Conservation (phyloP, 2,888 invertebrate genomes). For the Thereva nobilitata region DNA sequence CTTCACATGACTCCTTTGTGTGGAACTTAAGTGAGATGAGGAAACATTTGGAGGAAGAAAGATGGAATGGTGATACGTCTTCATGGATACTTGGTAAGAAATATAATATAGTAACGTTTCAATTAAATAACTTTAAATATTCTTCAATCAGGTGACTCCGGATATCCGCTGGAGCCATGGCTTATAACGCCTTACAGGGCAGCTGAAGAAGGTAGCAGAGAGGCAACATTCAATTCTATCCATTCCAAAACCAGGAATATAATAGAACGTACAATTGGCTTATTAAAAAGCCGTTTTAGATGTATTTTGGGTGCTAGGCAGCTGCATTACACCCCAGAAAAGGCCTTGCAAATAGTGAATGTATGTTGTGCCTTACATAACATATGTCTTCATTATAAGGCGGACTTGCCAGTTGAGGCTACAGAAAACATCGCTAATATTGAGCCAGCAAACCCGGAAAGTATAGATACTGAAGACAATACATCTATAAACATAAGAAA, state of each 20-base stretch:
- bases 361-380: slow-evolving; percentile 10
- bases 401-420: too few species aligned
- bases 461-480: too few species aligned
- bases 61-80: neutral
- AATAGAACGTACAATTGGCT: neutral
- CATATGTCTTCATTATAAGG: slow-evolving; percentile 2
- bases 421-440: too few species aligned
- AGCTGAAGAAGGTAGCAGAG: neutral
- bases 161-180: slow-evolving; percentile 11
- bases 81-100: slow-evolving; percentile 5
- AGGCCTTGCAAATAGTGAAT: neutral
- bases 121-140: neutral
- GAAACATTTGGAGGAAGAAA: neutral
- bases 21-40: neutral
- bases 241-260: neutral
- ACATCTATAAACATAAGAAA: too few species aligned
- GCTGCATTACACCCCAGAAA: neutral
- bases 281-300: neutral
- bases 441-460: too few species aligned
- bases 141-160: neutral
- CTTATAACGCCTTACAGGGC: neutral
- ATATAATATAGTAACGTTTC: neutral
- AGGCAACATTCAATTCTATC: neutral
- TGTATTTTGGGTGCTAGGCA: too few species aligned
- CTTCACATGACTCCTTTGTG: slow-evolving; percentile 14